Base-by-base conservation (phyloP, 2,113 vertebrate species). In the Ptyas mucosa region DNA sequence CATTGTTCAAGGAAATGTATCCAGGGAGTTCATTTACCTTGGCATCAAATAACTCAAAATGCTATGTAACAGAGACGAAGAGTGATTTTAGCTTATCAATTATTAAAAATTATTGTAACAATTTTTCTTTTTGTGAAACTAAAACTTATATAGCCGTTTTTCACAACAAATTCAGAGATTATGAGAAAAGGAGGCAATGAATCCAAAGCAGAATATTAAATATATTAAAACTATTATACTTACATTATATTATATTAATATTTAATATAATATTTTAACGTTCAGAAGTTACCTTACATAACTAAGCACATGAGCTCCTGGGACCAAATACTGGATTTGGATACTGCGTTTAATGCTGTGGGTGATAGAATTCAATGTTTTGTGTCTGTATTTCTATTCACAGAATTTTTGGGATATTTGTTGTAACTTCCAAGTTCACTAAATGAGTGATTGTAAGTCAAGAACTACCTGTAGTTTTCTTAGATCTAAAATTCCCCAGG, bases 41-140 rank as follows among this genome's bases (percentile, higher is more conserved):
- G 89, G 9, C 86, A 85, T 20, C 87, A 23, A 88, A 85, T 39
- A 75, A 24, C 49, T 43, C 53, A 93, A 85, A 52, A 20, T 89
- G 3, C 0, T 0, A 51, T 85, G 69, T 0, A 21, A 93, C 69
- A 0, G 43, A 89, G n/a, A 93, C 10, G 58, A 58, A 52, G 49
- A 87, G 1, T 6, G 14, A n/a, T 18, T 24, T n/a, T 85, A 57
- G 51, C 15, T 46, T 55, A 15, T 39, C 18, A 14, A 46, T 46
- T 39, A 53, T 53, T 58, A 10, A 58, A 10, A 58, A 58, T 26
- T 58, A 46, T 54, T 39, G 20, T 43, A 58, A 87, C 14, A 53
- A 3, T 52, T 86, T 10, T n/a, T 86, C n/a, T 53, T 52, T 85
- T 29, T 52, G 54, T 61, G 43, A 26, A 92, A 34, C 18, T 55